phyloP scores from a whole-genome alignment of 64 coral and sea anemone genomes.

The Stichodactyla helianthus region DNA sequence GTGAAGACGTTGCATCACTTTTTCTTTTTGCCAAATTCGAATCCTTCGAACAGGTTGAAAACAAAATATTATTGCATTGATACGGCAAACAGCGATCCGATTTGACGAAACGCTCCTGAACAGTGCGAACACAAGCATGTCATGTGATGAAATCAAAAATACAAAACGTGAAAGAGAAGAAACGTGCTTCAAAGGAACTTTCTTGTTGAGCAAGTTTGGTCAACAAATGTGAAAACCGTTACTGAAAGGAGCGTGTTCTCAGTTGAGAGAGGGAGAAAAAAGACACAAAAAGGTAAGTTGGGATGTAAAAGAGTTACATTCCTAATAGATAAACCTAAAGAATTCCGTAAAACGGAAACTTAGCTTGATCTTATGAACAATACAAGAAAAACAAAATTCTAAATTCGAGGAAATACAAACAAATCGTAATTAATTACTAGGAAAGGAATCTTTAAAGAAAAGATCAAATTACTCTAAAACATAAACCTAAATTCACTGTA shows the following conservation, averaged over 20 bases:
- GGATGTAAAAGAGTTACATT: neutral
- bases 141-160: constrained; percentile 8
- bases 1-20: neutral
- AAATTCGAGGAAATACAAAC: neutral
- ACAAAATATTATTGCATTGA: neutral
- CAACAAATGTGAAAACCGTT: neutral
- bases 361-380: neutral
- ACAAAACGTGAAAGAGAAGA: neutral
- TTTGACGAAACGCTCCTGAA: neutral
- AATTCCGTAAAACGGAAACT: neutral
- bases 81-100: neutral
- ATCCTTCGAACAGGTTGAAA: neutral
- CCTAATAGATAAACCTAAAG: neutral
- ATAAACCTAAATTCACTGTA: too few species aligned
- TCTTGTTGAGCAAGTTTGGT: neutral
- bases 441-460: neutral
- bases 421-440: neutral
- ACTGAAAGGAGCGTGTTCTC: neutral
- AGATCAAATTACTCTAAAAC: too few species aligned
- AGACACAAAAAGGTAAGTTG: neutral
- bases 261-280: neutral
- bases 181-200: neutral
- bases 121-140: neutral
- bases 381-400: neutral
- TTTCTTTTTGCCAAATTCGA: neutral